phyloP scores from a whole-genome alignment of 2,888 invertebrate species.

The Leptinotarsa haldemani region DNA sequence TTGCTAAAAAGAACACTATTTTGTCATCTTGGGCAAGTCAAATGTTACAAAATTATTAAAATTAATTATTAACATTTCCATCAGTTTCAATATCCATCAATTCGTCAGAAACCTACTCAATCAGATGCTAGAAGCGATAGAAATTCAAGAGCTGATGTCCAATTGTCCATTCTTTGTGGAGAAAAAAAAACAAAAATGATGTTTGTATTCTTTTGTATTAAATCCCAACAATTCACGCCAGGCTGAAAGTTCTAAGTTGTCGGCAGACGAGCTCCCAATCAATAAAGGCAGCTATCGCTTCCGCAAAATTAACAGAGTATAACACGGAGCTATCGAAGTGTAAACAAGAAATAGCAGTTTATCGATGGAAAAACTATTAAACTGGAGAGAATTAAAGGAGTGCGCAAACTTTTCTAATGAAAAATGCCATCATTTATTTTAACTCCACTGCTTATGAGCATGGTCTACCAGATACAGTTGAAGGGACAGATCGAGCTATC shows the following conservation, averaged over 20 bases:
- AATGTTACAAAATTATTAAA: no score
- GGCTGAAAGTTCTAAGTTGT: conserved; percentile 11
- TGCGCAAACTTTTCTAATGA: conserved; percentile 19
- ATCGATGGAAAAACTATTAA: conserved; percentile 20
- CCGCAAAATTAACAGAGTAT: conserved; percentile 21
- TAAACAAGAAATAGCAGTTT: conserved; percentile 21
- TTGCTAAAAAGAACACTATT: no score
- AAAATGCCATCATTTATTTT: conserved; percentile 14
- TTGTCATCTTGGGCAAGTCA: no score
- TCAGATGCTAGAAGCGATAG: no score
- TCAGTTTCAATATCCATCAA: no score
- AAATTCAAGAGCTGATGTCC: no score
- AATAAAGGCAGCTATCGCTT: conserved; percentile 12
- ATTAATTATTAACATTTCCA: no score
- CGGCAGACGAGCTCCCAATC: neutral
- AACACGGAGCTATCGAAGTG: conserved; percentile 17
- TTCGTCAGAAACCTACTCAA: no score
- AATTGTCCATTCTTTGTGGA: no score
- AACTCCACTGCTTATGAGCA: neutral
- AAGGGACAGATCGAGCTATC: neutral
- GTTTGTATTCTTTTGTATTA: neutral
- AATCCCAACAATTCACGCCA: neutral
- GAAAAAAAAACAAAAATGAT: neutral
- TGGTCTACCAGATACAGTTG: neutral
- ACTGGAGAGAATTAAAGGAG: conserved; percentile 6